Percentiles rank a stretch among this genome's conserved stretches.
Evolutionary conservation across 2,888 invertebrate genomes (phyloP).

Genomic region (Eulithis testata): DNA sequence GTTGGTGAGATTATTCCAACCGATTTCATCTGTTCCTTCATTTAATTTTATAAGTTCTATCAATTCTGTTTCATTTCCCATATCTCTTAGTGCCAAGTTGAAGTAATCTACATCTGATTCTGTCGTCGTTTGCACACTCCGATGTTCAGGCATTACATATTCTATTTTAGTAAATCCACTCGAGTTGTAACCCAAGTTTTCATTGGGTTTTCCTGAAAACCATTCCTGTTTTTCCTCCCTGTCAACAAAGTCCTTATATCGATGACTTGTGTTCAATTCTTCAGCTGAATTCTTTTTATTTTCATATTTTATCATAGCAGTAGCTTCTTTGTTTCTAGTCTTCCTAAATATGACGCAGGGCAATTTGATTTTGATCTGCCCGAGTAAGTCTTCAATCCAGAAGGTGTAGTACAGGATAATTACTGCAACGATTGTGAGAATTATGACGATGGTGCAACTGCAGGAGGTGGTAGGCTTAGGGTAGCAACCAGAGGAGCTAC

Average conservation of each 20-base stretch:
- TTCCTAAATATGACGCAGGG: slow-evolving; percentile 40
- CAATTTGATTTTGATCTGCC: slow-evolving; percentile 36
- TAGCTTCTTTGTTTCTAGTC: slow-evolving; percentile 12
- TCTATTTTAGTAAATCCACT: not conserved
- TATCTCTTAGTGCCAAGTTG: slow-evolving; percentile 9
- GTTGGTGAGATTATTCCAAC: slow-evolving; percentile 9
- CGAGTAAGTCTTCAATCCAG: slow-evolving; percentile 48
- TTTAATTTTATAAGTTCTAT: not conserved
- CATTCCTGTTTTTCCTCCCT: not conserved
- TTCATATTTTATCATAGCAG: not conserved
- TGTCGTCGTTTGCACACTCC: not conserved
- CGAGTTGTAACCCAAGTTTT: not conserved
- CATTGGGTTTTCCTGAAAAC: not conserved
- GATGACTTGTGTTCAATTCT: not conserved
- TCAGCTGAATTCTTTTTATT: not conserved
- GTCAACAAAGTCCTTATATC: not conserved
- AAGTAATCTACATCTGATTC: slow-evolving; percentile 14
- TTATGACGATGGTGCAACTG: slow-evolving; percentile 40
- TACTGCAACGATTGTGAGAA: slow-evolving; percentile 40
- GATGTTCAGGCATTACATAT: slow-evolving; percentile 1
- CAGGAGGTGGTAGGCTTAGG: slow-evolving; percentile 28
- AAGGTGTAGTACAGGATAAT: slow-evolving; percentile 44
- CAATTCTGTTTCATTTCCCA: not conserved
- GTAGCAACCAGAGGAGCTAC: slow-evolving; percentile 26
- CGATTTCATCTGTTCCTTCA: not conserved